Conservation (phyloP, 2,888 invertebrate species). For the Drosophila nr. medialis region DNA sequence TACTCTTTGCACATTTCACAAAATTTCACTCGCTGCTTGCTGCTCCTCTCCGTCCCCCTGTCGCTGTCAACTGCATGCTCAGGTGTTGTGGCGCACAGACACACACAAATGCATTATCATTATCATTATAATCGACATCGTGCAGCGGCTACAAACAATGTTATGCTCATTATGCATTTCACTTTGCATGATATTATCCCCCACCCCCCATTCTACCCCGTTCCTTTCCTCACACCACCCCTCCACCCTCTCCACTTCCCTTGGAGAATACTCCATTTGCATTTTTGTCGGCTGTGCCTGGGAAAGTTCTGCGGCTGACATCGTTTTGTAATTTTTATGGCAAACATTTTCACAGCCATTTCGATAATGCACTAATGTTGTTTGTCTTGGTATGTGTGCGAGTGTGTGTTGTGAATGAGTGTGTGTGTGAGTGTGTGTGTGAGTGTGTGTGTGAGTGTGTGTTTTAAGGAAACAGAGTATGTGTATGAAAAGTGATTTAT, state of each 20-base stretch:
- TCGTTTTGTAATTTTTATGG: slow-evolving; percentile 50
- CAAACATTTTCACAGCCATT: slow-evolving; percentile 40
- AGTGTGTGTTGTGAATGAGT: not conserved
- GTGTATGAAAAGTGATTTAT: slow-evolving; percentile 9
- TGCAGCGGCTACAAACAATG: slow-evolving; percentile 59
- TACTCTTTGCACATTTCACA: slow-evolving; percentile 74
- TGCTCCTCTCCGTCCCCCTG: not conserved
- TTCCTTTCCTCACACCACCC: not conserved
- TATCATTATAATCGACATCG: slow-evolving; percentile 57
- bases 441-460: slow-evolving; percentile 1
- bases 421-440: not conserved
- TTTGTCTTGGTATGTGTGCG: slow-evolving; percentile 1
- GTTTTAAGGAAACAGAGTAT: slow-evolving; percentile 20
- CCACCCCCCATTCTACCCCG: slow-evolving; percentile 5
- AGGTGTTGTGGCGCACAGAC: slow-evolving; percentile 57
- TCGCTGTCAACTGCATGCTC: slow-evolving; percentile 43
- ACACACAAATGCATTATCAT: slow-evolving; percentile 60
- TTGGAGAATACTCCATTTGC: slow-evolving; percentile 9
- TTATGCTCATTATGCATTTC: slow-evolving; percentile 77
- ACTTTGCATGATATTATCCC: slow-evolving; percentile 52
- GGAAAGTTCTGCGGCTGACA: slow-evolving; percentile 65
- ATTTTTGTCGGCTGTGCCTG: slow-evolving; percentile 28
- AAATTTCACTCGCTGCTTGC: slow-evolving; percentile 55
- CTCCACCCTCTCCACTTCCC: not conserved
- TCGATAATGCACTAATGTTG: slow-evolving; percentile 9